Percentiles rank a stretch among this genome's conserved stretches.
phyloP scores from a whole-genome alignment of 2,797 vertebrate species.

The Coracias cyanogaster region DNA sequence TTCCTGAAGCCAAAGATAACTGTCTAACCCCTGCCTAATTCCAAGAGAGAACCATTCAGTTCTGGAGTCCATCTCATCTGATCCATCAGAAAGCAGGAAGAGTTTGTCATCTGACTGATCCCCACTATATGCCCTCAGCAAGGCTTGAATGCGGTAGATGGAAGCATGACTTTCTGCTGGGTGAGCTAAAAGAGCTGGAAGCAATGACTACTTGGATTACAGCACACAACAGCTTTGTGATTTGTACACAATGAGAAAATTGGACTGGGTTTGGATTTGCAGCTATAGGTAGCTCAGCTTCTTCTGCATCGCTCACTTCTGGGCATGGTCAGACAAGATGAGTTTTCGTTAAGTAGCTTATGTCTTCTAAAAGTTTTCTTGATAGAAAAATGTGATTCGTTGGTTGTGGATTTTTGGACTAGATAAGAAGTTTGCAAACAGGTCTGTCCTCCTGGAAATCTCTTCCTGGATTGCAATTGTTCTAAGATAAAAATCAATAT shows the following conservation, averaged over 20 bases:
- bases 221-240: neutral
- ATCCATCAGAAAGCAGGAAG: neutral
- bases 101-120: neutral
- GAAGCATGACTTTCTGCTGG: neutral
- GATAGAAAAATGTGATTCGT: neutral
- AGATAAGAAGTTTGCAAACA: constrained; percentile 35
- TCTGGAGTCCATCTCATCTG: neutral
- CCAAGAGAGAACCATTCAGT: neutral
- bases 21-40: neutral
- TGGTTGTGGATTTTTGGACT: neutral
- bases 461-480: neutral
- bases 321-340: constrained; percentile 26
- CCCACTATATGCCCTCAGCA: neutral
- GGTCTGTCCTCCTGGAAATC: neutral
- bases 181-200: constrained; percentile 24
- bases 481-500: neutral
- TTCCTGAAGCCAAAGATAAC: neutral
- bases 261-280: neutral
- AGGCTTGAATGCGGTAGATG: neutral
- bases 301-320: neutral
- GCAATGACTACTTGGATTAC: neutral
- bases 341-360: constrained; percentile 16
- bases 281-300: constrained; percentile 10
- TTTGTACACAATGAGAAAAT: neutral
- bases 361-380: neutral